Evolutionary conservation across 2,113 vertebrate genomes (phyloP).

Genomic region (Astur gentilis): DNA sequence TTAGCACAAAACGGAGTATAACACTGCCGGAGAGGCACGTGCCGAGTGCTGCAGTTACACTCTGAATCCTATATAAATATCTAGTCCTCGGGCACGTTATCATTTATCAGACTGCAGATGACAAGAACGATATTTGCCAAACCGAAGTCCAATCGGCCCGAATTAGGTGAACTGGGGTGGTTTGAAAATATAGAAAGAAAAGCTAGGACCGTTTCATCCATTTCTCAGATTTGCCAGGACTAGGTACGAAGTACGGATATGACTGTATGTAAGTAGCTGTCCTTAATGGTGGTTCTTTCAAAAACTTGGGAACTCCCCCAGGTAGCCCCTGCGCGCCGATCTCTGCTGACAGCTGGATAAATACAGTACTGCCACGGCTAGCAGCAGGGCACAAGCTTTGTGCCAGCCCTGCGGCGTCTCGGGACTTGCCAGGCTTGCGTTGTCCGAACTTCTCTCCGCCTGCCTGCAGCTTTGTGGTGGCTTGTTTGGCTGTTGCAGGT

Average conservation of each 20-base stretch:
- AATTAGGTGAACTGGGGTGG: not conserved
- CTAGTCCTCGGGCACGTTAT: not conserved
- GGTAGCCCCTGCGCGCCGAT: accelerated
- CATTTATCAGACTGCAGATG: not conserved
- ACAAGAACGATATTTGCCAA: not conserved
- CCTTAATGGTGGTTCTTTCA: not conserved
- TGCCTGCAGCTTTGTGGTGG: not conserved
- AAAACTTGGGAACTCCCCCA: not conserved
- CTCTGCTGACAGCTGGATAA: not conserved
- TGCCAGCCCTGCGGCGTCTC: not conserved
- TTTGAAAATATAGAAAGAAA: not conserved
- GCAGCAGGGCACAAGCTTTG: not conserved
- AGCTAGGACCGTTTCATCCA: accelerated
- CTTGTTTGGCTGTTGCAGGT: not conserved
- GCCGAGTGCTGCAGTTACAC: not conserved
- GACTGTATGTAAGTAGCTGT: not conserved
- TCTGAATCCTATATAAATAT: not conserved
- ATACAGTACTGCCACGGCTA: accelerated
- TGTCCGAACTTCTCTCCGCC: not conserved
- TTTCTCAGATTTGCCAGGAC: not conserved
- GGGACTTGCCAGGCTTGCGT: not conserved
- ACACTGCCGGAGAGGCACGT: not conserved
- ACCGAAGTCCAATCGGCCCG: not conserved
- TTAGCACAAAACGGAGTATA: not conserved
- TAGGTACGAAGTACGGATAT: too few relatives aligned